phyloP scores from a whole-genome alignment of 2,113 vertebrate genomes.

The Phyllopteryx taeniolatus region DNA sequence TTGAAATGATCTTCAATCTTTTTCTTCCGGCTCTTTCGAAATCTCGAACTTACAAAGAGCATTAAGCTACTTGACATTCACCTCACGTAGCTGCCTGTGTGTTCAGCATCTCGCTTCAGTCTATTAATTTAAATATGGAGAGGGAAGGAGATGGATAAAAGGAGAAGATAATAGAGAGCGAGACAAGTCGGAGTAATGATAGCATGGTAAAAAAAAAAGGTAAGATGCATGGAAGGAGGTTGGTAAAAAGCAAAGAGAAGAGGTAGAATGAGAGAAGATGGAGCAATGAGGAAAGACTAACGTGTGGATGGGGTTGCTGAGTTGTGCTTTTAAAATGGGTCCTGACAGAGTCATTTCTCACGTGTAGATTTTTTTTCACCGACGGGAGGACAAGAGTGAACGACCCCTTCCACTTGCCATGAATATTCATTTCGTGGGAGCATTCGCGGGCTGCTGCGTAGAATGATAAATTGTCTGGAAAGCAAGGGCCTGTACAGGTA shows the following conservation, averaged over 20 bases:
- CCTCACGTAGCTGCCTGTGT: slow-evolving; percentile 2
- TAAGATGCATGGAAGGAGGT: slow-evolving; percentile 6
- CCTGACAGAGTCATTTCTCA: slow-evolving; percentile 73
- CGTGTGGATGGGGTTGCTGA: slow-evolving; percentile 61
- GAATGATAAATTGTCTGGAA: slow-evolving; percentile 60
- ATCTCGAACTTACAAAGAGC: neutral
- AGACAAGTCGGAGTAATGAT: slow-evolving; percentile 40
- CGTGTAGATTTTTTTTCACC: slow-evolving; percentile 56
- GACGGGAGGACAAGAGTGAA: slow-evolving; percentile 49
- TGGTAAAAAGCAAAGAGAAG: slow-evolving; percentile 17
- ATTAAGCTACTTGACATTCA: slow-evolving; percentile 11
- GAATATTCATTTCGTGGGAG: slow-evolving; percentile 69
- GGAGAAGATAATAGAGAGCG: slow-evolving; percentile 11
- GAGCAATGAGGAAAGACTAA: slow-evolving; percentile 43
- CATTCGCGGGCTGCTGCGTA: slow-evolving; percentile 43
- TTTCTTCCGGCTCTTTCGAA: neutral
- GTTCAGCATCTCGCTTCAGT: neutral
- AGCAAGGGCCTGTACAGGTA: slow-evolving; percentile 39
- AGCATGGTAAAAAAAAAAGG: slow-evolving; percentile 12
- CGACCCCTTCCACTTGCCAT: slow-evolving; percentile 59
- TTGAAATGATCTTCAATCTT: neutral
- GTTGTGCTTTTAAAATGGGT: slow-evolving; percentile 63
- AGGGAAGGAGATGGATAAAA: slow-evolving; percentile 24
- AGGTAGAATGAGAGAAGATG: slow-evolving; percentile 29
- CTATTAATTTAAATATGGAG: slow-evolving; percentile 29